Evolutionary conservation across 2,113 vertebrate genomes (phyloP).

Genomic region (human): DNA sequence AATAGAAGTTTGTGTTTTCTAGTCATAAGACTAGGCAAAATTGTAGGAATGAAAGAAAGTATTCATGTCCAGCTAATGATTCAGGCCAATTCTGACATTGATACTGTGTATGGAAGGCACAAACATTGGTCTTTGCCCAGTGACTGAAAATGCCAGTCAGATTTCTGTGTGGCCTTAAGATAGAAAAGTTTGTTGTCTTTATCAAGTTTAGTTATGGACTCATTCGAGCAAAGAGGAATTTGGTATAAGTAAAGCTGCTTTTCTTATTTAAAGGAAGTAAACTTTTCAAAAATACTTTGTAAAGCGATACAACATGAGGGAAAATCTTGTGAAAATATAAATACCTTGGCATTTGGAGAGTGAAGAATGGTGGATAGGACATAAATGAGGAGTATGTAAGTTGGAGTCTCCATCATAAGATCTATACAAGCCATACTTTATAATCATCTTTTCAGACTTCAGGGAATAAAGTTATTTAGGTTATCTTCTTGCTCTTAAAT

Average conservation of each 20-base stretch:
- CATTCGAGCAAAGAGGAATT: conserved; percentile 1
- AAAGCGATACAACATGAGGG: neutral
- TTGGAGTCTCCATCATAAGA: neutral
- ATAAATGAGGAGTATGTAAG: neutral
- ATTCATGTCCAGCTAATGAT: conserved; percentile 75
- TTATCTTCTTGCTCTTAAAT: neutral
- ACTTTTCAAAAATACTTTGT: neutral
- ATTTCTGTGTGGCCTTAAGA: conserved; percentile 64
- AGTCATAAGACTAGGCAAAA: conserved; percentile 81
- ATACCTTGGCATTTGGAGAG: neutral
- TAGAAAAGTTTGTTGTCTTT: conserved; percentile 46
- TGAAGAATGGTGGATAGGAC: neutral
- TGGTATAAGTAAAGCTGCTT: neutral
- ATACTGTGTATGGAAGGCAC: conserved; percentile 63
- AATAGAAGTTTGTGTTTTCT: conserved; percentile 65
- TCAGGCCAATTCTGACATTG: conserved; percentile 60
- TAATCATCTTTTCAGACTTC: neutral
- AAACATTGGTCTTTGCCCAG: conserved; percentile 39
- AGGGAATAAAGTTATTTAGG: neutral
- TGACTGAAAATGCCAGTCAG: conserved; percentile 40
- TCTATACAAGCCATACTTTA: neutral
- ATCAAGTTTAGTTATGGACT: neutral
- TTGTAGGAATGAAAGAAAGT: conserved; percentile 76
- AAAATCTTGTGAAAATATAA: neutral
- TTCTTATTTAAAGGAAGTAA: conserved; percentile 28